Evolutionary conservation across 1,140 invertebrate genomes (phyloP), one percentile per base, ranked within the genome.

Genomic region (Globodera ellingtonae): DNA sequence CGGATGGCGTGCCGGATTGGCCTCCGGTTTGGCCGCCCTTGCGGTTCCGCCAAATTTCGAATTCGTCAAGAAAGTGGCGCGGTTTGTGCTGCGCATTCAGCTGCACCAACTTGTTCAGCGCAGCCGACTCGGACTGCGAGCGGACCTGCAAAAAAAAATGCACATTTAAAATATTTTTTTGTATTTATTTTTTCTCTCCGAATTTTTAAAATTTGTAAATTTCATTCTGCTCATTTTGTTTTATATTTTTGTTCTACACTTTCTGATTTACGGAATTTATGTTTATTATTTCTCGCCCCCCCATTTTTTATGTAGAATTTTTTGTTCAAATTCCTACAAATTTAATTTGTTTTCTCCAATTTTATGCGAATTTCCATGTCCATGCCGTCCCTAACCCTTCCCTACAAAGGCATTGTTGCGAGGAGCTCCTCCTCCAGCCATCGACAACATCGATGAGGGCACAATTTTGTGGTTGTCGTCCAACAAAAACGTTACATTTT

Each of bases 81-180:
- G 82, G 82, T 35, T 86, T 83, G 18, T 62, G 15, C 56, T 62
- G 56, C 18, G 83, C 77, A 62, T 59, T 86, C 15, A 80, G 46
- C 21, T 56, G 75, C 24, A 47, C 67, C 56, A 81, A n/a, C 59
- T 72, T 81, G 82, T 84, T 84, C 59, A 85, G 74, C 56, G 77
- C 85, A 8, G 85, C 78, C 13, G 84, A 85, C 59, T 85, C 84
- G 70, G 84, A 86, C 62, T 85, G 85, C 46, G 84, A 85, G 46
- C 84, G 84, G n/a, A 87, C 83, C 85, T 85, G 46, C 79, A 79
- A 47, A 52, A 79, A 47, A 52, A 52, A 52, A 9, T 52, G 50
- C 7, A 52, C 5, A 52, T 70, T 44, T 44, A 70, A 70, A 24
- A 8, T 1, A 47, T 70, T 70, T 70, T 35, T 70, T 8, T 8